Evolutionary conservation across 2,113 vertebrate species (phyloP).

Genomic region (Lagopus muta): DNA sequence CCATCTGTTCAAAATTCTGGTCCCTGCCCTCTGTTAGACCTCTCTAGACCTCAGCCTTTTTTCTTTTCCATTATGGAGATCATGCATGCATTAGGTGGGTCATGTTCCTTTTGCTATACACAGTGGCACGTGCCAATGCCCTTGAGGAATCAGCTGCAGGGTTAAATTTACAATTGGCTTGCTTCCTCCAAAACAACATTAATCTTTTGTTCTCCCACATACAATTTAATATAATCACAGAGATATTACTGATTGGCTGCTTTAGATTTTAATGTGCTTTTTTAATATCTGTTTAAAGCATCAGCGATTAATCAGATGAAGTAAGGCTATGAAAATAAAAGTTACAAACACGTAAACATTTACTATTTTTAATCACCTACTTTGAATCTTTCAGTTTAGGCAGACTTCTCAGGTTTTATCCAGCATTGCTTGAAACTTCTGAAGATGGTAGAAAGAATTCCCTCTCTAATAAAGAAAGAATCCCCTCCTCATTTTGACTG

Average conservation of each 20-base stretch:
- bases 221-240: neutral
- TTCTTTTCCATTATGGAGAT: conserved; percentile 71
- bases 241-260: neutral
- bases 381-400: neutral
- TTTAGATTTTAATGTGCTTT: neutral
- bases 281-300: conserved; percentile 15
- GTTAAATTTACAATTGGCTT: conserved; percentile 63
- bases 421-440: neutral
- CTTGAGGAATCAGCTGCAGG: conserved; percentile 63
- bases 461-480: neutral
- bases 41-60: conserved; percentile 65
- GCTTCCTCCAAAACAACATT: conserved; percentile 52
- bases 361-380: neutral
- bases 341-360: neutral
- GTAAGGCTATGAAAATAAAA: neutral
- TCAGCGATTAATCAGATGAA: neutral
- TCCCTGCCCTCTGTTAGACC: conserved; percentile 72
- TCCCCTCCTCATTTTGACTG: neutral
- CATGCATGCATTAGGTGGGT: conserved; percentile 66
- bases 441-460: neutral
- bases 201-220: conserved; percentile 48
- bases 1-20: conserved; percentile 90
- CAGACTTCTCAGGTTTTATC: neutral
- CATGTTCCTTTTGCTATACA: conserved; percentile 56
- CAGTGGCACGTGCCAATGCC: conserved; percentile 65